phyloP scores from a whole-genome alignment of 1,140 invertebrate species.

The Bombus confusus region DNA sequence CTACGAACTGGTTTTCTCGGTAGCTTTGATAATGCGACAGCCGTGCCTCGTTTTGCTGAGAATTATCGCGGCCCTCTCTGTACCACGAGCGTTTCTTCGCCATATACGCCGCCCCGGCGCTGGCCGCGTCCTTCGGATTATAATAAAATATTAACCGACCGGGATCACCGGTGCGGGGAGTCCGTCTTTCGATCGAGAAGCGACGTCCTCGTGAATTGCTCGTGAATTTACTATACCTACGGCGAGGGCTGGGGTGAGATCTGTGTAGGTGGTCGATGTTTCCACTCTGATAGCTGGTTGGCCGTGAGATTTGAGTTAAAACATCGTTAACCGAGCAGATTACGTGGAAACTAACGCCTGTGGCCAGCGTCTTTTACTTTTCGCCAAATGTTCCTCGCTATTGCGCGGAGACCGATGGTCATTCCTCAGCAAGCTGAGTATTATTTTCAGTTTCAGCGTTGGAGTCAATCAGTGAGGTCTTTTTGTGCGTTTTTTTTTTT shows the following conservation, averaged over 20 bases:
- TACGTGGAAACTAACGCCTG: too few species aligned
- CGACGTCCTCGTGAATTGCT: neutral
- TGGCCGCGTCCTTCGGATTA: conserved; percentile 36
- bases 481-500: too few species aligned
- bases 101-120: neutral
- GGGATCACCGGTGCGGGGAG: neutral
- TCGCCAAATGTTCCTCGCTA: too few species aligned
- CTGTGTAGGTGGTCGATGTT: neutral
- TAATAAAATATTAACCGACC: conserved; percentile 43
- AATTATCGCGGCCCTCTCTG: conserved; percentile 43
- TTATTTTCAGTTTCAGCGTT: too few species aligned
- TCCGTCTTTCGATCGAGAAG: neutral
- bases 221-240: too few species aligned
- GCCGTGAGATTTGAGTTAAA: neutral
- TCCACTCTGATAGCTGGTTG: neutral
- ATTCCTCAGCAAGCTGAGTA: too few species aligned
- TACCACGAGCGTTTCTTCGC: conserved; percentile 16
- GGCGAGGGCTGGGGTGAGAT: too few species aligned
- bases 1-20: conserved; percentile 58
- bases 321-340: neutral
- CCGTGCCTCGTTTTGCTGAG: conserved; percentile 37
- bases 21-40: conserved; percentile 61
- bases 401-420: too few species aligned
- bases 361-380: too few species aligned
- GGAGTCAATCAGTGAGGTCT: too few species aligned